Conservation (phyloP, 1,140 invertebrate species). For the Cyphomyrmex costatus region DNA sequence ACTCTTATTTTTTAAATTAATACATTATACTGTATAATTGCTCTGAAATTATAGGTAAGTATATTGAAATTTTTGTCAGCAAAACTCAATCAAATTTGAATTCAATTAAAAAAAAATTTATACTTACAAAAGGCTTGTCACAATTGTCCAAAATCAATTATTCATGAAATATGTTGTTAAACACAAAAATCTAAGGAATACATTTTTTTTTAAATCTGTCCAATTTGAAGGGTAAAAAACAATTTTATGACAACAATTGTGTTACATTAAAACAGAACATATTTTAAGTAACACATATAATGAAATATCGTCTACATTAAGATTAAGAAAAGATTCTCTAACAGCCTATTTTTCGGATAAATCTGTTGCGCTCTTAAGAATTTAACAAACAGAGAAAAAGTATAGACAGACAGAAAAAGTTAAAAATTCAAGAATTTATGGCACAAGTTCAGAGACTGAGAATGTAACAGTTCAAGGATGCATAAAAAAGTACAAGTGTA, state of each 20-base stretch:
- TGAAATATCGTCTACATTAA: background rate
- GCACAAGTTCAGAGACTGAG: no score
- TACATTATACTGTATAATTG: background rate
- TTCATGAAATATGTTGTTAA: no score
- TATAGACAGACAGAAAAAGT: background rate
- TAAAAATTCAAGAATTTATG: constrained; percentile 45
- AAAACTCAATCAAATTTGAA: no score
- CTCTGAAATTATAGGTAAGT: background rate
- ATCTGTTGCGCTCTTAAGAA: background rate
- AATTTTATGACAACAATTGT: background rate
- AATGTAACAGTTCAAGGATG: constrained; percentile 29
- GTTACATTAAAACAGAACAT: background rate
- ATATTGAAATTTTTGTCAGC: background rate
- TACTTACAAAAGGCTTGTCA: no score
- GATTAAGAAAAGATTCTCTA: background rate
- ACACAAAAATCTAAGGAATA: no score
- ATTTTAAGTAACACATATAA: background rate
- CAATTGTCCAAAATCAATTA: no score
- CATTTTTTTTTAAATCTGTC: no score
- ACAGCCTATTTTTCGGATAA: background rate
- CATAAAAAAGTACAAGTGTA: background rate
- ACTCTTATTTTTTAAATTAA: constrained; percentile 5
- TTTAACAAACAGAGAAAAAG: background rate
- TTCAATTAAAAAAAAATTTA: no score
- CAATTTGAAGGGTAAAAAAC: no score